phyloP scores from a whole-genome alignment of 2,113 vertebrate species.

The Symphodus melops region DNA sequence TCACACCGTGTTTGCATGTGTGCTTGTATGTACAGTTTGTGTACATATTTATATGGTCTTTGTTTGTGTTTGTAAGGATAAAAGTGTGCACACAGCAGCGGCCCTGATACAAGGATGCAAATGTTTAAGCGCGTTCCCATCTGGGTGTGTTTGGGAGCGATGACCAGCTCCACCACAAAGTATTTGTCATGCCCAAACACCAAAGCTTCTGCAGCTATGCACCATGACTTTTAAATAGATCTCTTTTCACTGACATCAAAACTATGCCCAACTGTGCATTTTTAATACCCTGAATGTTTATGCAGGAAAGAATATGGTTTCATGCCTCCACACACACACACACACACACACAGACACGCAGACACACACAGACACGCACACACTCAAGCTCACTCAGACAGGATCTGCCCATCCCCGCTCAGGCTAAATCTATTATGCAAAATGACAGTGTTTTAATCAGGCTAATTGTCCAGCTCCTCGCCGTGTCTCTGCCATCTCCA shows the following conservation, averaged over 20 bases:
- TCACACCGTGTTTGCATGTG: constrained; percentile 34
- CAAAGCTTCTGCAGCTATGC: constrained; percentile 74
- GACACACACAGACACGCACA: background rate
- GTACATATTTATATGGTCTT: constrained; percentile 57
- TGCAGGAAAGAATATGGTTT: constrained; percentile 68
- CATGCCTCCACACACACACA: constrained; percentile 21
- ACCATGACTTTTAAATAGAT: constrained; percentile 77
- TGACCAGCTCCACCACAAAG: constrained; percentile 61
- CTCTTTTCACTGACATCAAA: constrained; percentile 72
- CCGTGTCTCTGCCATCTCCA: constrained; percentile 62
- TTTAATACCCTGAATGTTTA: constrained; percentile 66
- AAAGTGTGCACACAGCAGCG: constrained; percentile 19
- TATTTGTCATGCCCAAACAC: constrained; percentile 79
- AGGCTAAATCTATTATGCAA: constrained; percentile 62
- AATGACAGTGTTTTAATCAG: constrained; percentile 75
- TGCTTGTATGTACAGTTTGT: constrained; percentile 58
- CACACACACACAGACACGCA: constrained; percentile 11
- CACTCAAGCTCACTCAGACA: constrained; percentile 11
- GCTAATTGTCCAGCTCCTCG: constrained; percentile 73
- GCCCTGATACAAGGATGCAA: constrained; percentile 34
- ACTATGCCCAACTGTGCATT: constrained; percentile 70
- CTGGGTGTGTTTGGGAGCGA: constrained; percentile 35
- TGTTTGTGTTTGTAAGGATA: constrained; percentile 46
- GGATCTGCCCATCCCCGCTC: constrained; percentile 45
- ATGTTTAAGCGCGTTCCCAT: constrained; percentile 48